Conservation (phyloP, 2,797 vertebrate genomes). For the Pagetopsis macropterus region DNA sequence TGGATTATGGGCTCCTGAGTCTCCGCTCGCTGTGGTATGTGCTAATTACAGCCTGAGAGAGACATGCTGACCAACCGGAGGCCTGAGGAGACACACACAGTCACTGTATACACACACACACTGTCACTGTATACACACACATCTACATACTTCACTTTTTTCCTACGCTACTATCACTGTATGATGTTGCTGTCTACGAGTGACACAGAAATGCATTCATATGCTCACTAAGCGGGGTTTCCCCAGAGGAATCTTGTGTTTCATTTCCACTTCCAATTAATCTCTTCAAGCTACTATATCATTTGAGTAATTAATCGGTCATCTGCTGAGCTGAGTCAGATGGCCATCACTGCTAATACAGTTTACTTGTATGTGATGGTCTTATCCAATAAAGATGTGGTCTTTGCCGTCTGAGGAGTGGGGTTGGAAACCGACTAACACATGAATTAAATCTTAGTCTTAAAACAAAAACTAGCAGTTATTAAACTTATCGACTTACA, state of each 20-base stretch:
- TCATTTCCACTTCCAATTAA: background rate
- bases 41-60: slow-evolving; percentile 72
- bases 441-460: no score
- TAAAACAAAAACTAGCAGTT: no score
- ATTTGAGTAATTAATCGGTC: background rate
- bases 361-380: slow-evolving; percentile 5
- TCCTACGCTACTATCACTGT: background rate
- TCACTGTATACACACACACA: slow-evolving; percentile 20
- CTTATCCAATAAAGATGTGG: background rate
- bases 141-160: slow-evolving; percentile 8
- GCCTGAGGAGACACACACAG: slow-evolving; percentile 41
- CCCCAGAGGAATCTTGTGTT: background rate
- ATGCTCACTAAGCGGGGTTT: slow-evolving; percentile 29
- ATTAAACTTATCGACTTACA: no score
- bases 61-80: slow-evolving; percentile 54
- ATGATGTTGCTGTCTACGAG: background rate
- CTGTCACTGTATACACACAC: background rate
- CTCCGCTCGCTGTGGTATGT: slow-evolving; percentile 61
- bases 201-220: slow-evolving; percentile 26
- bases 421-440: no score
- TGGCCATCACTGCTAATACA: no score
- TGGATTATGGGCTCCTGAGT: slow-evolving; percentile 66
- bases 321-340: background rate
- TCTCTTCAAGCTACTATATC: background rate
- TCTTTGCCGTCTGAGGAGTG: background rate